These are phyloP conservation scores for Ecdyonurus torrentis DNA, from an alignment of 2,888 invertebrate species.

Conservation along the genomic window DNA sequence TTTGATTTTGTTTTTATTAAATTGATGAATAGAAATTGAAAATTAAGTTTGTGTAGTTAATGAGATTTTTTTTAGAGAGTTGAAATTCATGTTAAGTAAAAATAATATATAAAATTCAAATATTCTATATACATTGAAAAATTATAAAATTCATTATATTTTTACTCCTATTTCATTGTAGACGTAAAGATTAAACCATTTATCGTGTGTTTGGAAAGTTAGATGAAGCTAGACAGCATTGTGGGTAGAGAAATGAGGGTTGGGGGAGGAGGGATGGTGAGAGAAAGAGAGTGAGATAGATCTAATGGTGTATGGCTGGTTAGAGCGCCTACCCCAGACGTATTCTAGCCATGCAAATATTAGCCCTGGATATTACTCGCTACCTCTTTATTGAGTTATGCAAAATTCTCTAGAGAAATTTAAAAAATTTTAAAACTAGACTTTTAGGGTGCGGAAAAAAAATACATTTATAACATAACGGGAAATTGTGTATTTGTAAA, in stretches of 20 bases:
- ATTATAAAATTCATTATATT: too few species aligned
- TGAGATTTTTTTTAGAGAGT: too few species aligned
- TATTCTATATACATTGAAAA: too few species aligned
- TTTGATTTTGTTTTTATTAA: too few species aligned
- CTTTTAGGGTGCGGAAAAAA: too few species aligned
- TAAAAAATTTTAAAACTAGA: background rate
- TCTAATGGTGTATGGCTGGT: background rate
- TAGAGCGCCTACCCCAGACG: background rate
- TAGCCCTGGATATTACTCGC: background rate
- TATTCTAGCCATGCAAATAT: background rate
- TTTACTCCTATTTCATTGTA: background rate
- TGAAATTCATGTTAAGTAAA: too few species aligned
- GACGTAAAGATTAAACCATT: background rate
- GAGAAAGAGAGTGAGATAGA: background rate
- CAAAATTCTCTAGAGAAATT: background rate
- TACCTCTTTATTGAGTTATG: background rate
- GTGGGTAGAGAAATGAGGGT: background rate
- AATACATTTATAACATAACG: too few species aligned
- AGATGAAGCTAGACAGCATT: background rate
- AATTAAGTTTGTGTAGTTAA: too few species aligned
- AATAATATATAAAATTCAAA: too few species aligned
- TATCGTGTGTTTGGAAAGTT: background rate
- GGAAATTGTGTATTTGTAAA: too few species aligned
- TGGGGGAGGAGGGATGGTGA: too few species aligned
- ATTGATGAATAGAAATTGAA: too few species aligned